Base-by-base conservation (phyloP, 2,797 vertebrate genomes). In the Neolamprologus multifasciatus region DNA sequence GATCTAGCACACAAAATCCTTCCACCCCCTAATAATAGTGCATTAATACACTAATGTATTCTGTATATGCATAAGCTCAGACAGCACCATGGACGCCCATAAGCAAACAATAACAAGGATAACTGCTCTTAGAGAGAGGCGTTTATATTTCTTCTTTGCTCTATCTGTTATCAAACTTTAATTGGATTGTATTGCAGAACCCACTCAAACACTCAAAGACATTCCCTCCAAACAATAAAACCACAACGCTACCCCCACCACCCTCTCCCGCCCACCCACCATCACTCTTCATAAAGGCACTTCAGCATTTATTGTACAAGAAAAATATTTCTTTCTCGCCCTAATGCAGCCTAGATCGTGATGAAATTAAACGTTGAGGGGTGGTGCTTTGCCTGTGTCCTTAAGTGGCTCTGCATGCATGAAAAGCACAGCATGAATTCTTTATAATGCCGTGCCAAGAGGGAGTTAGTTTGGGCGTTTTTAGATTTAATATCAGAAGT, bases 351-450 rank as follows among this genome's bases (percentile, higher is more conserved):
- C 33, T 14, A 83, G 82, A 92, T 92, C 57, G 86, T 77, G 78
- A 78, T 80, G 51, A 86, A 88, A 84, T 91, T 74, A 62, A 82
- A 51, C 79, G 77, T 79, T 69, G 78, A 85, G 57, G 50, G 55
- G 55, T 38, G 38, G 36, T 5, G 84, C 84, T 86, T 79, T 23
- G 57, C 82, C 64, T 4, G 78, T 78, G 85, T 82, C 88, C 82
- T 89, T 80, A 84, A 85, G 86, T 83, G 62, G 81, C 80, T 82
- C 57, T 79, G 87, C 86, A 93, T 93, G 89, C 89, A 94, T 89
- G 90, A 92, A 90, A 88, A 91, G 90, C 90, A 81, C 84, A 90
- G 80, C 59, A 87, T 92, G 59, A 91, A 93, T 91, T 92, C 85
- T 94, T 94, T 64, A 93, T 89, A 83, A 82, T 86, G 10, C 11